Evolutionary conservation across 2,797 vertebrate species (phyloP).

Genomic region (Liasis olivaceus): DNA sequence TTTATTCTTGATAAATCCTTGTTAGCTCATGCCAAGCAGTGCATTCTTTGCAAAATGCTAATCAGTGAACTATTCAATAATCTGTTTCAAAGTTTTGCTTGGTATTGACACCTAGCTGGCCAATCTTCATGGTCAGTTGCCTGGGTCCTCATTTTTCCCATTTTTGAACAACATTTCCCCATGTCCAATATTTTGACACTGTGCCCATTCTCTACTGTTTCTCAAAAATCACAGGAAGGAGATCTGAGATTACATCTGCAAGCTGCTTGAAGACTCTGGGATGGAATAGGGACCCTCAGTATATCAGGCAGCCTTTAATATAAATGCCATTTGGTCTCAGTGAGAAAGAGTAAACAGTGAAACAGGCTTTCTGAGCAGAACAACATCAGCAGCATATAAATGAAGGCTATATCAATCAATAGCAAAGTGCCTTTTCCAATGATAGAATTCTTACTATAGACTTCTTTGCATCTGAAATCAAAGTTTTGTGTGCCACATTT

Average conservation of each 20-base stretch:
- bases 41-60: not conserved
- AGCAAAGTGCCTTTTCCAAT: not conserved
- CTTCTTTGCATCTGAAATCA: not conserved
- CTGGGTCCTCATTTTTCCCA: not conserved
- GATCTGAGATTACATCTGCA: not conserved
- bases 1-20: not conserved
- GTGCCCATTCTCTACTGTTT: not conserved
- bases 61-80: not conserved
- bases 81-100: not conserved
- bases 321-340: not conserved
- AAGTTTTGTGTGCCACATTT: not conserved
- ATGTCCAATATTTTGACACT: not conserved
- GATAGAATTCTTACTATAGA: not conserved
- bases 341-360: not conserved
- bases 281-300: not conserved
- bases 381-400: not conserved
- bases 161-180: not conserved
- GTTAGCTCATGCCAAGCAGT: not conserved
- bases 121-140: not conserved
- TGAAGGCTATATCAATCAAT: not conserved
- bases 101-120: not conserved
- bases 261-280: not conserved
- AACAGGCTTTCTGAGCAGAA: not conserved
- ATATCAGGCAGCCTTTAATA: not conserved
- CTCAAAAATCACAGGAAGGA: not conserved